These are phyloP conservation scores for Tuberolachnus salignus DNA, from an alignment of 2,888 invertebrate genomes.

Conservation along the genomic window DNA sequence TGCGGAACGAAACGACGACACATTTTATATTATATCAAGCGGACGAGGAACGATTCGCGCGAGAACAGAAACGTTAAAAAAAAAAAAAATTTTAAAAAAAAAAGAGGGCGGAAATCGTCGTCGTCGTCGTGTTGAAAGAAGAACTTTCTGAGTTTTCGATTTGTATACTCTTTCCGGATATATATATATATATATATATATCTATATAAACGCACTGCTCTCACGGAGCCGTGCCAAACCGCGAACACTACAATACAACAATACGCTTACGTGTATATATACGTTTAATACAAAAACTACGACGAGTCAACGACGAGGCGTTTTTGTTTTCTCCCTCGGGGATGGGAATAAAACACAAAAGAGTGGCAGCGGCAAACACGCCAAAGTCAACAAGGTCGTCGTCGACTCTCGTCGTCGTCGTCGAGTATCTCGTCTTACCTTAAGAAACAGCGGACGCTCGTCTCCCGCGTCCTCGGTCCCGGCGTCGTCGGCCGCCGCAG, in stretches of 20 bases:
- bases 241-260: too few species aligned
- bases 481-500: background rate
- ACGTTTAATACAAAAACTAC: too few species aligned
- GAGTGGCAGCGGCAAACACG: background rate
- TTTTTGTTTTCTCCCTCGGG: background rate
- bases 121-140: too few species aligned
- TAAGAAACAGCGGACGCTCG: slow-evolving; percentile 37
- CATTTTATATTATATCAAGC: background rate
- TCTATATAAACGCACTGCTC: too few species aligned
- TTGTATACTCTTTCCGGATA: too few species aligned
- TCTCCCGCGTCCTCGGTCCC: background rate
- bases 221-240: too few species aligned
- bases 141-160: too few species aligned
- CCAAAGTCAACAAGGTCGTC: background rate
- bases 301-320: background rate
- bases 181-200: too few species aligned
- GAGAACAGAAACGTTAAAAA: background rate
- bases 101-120: too few species aligned
- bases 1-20: background rate
- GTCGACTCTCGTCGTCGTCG: background rate
- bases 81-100: too few species aligned
- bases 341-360: background rate
- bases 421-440: slow-evolving; percentile 33
- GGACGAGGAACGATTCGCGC: background rate
- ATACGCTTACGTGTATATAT: too few species aligned